Conservation (phyloP, 1,140 invertebrate species). For the Homalodisca vitripennis region DNA sequence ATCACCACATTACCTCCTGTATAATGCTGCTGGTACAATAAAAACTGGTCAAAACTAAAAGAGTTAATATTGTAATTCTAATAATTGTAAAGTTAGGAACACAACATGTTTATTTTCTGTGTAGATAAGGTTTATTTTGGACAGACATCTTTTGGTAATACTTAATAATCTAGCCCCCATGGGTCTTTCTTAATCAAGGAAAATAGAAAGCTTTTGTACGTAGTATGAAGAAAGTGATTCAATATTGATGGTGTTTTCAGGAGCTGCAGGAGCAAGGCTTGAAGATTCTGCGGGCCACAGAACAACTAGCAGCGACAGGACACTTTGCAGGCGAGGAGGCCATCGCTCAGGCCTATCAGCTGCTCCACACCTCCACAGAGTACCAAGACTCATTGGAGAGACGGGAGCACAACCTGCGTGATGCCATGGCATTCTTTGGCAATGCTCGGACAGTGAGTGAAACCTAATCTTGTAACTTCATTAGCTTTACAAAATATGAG, state of each 20-base stretch:
- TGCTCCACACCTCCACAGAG: constrained; percentile 71
- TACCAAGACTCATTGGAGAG: constrained; percentile 71
- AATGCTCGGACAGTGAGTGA: constrained; percentile 62
- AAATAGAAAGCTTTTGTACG: no score
- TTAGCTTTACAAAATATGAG: no score
- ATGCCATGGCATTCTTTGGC: constrained; percentile 73
- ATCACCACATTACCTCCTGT: no score
- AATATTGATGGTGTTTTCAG: no score
- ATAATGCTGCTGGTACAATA: neutral
- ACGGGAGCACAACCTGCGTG: constrained; percentile 63
- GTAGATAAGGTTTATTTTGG: no score
- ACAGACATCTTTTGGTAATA: no score
- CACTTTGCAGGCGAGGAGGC: constrained; percentile 71
- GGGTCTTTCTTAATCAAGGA: no score
- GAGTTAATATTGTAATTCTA: neutral
- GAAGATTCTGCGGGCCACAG: constrained; percentile 75
- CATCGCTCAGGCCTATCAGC: constrained; percentile 65
- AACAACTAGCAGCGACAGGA: constrained; percentile 67
- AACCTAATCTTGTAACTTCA: neutral
- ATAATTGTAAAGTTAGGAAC: neutral
- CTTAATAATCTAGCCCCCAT: no score
- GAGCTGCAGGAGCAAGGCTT: constrained; percentile 73
- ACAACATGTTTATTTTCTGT: neutral
- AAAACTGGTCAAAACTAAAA: neutral
- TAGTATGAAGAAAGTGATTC: no score